A percentile compares a stretch with the other conserved stretches of the same genome.
Evolutionary conservation across 2,797 vertebrate species (phyloP).

Genomic region (Naso thynnoides): DNA sequence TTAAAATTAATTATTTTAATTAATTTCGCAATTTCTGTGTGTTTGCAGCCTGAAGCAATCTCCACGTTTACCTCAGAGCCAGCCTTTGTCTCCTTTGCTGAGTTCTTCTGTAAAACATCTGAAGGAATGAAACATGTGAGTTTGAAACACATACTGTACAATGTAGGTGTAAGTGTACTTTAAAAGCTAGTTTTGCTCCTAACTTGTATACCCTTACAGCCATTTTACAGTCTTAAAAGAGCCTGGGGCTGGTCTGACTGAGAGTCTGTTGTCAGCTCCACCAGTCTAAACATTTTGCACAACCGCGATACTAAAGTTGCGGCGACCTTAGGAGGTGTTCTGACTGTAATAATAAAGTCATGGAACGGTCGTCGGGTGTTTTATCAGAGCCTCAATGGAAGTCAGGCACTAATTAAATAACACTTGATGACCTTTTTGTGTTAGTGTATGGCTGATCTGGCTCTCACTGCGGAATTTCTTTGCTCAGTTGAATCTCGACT

Average conservation of each 20-base stretch:
- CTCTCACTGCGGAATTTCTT: background rate
- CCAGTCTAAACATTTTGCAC: background rate
- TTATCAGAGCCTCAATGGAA: background rate
- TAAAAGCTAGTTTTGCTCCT: background rate
- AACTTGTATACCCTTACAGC: background rate
- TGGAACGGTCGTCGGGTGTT: background rate
- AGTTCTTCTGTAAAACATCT: conserved; percentile 95
- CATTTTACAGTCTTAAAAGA: background rate
- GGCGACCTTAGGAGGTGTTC: background rate
- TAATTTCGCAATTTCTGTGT: background rate
- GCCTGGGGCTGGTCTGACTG: background rate
- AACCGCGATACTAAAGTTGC: too few species aligned
- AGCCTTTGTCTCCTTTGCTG: conserved; percentile 93
- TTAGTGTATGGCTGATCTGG: background rate
- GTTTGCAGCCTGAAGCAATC: conserved; percentile 92
- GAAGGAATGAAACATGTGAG: conserved; percentile 91
- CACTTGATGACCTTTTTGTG: background rate
- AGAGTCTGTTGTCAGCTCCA: background rate
- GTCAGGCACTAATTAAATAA: conserved; percentile 1
- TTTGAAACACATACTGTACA: conserved; percentile 39
- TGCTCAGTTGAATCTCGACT: background rate
- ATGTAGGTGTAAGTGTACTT: background rate
- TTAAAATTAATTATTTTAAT: background rate
- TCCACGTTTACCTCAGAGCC: conserved; percentile 96
- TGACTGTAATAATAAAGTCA: background rate